Evolutionary conservation across 2,797 vertebrate genomes (phyloP).

Genomic region (Enteromius mattozi): DNA sequence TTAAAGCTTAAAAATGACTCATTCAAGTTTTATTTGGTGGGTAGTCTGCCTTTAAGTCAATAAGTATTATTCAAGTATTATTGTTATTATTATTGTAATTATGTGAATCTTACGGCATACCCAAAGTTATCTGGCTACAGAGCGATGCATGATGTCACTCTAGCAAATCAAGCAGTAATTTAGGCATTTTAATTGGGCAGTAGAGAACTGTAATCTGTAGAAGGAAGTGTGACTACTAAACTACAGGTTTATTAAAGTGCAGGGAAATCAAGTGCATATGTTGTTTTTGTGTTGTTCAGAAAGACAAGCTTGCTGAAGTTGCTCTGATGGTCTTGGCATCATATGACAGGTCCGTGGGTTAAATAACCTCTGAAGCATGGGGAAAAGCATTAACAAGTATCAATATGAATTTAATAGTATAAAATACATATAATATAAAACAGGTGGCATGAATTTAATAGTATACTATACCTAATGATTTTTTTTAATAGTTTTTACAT

Average conservation of each 20-base stretch:
- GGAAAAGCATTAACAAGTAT: not conserved
- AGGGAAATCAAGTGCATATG: conserved; percentile 45
- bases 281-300: conserved; percentile 20
- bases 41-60: conserved; percentile 15
- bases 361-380: conserved; percentile 77
- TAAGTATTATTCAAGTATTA: not conserved
- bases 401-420: not conserved
- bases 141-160: conserved; percentile 13
- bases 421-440: not conserved
- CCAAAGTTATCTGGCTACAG: conserved; percentile 3
- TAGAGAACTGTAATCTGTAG: conserved; percentile 19
- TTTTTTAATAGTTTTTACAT: not conserved
- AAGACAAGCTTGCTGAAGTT: conserved; percentile 40
- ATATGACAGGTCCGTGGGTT: conserved; percentile 54
- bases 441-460: not conserved
- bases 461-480: not conserved
- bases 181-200: conserved; percentile 13
- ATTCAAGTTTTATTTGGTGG: conserved; percentile 32
- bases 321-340: conserved; percentile 26
- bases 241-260: conserved; percentile 51
- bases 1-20: conserved; percentile 21
- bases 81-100: not conserved
- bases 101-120: not conserved
- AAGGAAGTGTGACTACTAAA: conserved; percentile 22
- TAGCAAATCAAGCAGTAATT: conserved; percentile 27